Evolutionary conservation across 1,140 invertebrate species (phyloP).

Genomic region (Ephestia elutella): DNA sequence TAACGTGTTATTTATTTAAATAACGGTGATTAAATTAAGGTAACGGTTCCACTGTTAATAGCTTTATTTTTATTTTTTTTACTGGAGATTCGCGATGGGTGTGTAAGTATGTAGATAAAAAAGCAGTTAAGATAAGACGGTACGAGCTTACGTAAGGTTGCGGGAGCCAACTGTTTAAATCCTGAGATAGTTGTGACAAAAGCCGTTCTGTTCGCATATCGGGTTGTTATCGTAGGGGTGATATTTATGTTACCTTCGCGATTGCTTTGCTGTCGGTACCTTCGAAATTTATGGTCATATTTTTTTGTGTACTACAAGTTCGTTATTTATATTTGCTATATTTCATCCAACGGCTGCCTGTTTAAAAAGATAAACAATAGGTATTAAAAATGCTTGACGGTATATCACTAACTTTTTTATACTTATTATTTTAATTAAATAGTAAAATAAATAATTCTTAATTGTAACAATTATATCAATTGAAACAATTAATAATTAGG

Average conservation of each 20-base stretch:
- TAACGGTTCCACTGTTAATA: constrained; percentile 34
- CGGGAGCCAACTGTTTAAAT: constrained; percentile 26
- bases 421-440: no score
- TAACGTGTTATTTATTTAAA: constrained; percentile 46
- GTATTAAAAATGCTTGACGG: no score
- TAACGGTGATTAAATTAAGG: constrained; percentile 24
- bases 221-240: neutral
- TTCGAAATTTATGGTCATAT: neutral
- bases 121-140: constrained; percentile 35
- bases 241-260: neutral
- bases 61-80: constrained; percentile 20
- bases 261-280: neutral
- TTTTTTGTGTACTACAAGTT: neutral
- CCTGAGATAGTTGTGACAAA: constrained; percentile 11
- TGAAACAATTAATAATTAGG: no score
- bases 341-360: no score
- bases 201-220: neutral
- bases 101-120: constrained; percentile 50
- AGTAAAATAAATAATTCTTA: no score
- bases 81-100: constrained; percentile 23
- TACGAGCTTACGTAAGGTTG: constrained; percentile 42
- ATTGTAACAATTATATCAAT: no score
- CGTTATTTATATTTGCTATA: no score
- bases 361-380: no score
- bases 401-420: no score